A percentile compares a stretch with the other conserved stretches of the same genome.
These are phyloP conservation scores for Caracal caracal DNA, from an alignment of 2,113 vertebrate genomes.

Conservation along the genomic window DNA sequence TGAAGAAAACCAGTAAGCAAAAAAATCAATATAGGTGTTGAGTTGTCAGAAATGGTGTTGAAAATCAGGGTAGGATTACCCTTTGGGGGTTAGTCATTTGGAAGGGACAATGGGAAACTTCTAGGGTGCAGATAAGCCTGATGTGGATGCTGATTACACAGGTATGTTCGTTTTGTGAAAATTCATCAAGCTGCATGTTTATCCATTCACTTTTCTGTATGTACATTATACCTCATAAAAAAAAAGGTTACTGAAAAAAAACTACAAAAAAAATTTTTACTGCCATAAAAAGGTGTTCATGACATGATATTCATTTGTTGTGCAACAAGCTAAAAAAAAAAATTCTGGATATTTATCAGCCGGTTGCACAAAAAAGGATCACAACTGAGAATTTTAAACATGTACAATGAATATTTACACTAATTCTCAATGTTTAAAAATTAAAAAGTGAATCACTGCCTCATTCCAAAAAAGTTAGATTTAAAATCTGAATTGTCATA, in stretches of 20 bases:
- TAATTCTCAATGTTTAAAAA: background rate
- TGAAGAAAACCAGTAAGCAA: conserved; percentile 21
- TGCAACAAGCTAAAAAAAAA: conserved; percentile 20
- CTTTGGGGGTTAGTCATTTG: background rate
- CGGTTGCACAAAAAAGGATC: background rate
- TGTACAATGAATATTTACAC: background rate
- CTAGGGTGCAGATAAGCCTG: background rate
- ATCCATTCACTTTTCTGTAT: background rate
- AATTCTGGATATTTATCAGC: conserved; percentile 34
- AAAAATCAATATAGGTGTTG: background rate
- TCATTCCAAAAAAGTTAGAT: background rate
- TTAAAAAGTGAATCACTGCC: background rate
- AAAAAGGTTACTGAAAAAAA: conserved; percentile 17
- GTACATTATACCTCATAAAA: background rate
- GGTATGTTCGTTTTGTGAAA: background rate
- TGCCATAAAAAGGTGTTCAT: background rate
- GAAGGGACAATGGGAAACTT: background rate
- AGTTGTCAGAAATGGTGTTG: background rate
- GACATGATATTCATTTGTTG: background rate
- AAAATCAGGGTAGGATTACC: conserved; percentile 5
- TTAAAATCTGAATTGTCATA: conserved; percentile 38
- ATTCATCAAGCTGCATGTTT: background rate
- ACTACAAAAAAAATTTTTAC: background rate
- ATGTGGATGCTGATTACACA: background rate
- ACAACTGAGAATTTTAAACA: background rate